phyloP scores from a whole-genome alignment of 2,888 invertebrate species.

The Nomada goodeniana region DNA sequence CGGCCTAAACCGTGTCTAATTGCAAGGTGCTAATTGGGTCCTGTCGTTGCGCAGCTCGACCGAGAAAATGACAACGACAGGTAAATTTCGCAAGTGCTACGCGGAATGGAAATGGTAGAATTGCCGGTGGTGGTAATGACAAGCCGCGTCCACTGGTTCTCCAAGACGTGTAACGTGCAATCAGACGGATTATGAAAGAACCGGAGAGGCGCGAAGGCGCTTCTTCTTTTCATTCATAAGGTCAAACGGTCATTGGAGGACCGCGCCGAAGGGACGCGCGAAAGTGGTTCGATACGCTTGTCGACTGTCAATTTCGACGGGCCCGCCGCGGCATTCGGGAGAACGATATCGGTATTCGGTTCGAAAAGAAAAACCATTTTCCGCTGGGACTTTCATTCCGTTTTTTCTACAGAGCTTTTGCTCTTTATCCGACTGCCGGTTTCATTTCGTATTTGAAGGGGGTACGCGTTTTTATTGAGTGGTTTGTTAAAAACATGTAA shows the following conservation, averaged over 20 bases:
- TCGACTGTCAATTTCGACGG: slow-evolving; percentile 23
- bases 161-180: slow-evolving; percentile 68
- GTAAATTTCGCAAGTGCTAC: slow-evolving; percentile 64
- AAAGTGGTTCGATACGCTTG: slow-evolving; percentile 22
- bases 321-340: neutral
- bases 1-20: too few relatives aligned
- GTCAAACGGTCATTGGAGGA: slow-evolving; percentile 63
- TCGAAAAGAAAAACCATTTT: slow-evolving; percentile 27
- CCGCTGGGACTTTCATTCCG: neutral
- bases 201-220: slow-evolving; percentile 60
- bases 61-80: slow-evolving; percentile 62
- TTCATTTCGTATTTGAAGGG: neutral
- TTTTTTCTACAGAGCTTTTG: neutral
- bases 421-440: neutral
- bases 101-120: slow-evolving; percentile 59
- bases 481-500: neutral
- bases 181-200: slow-evolving; percentile 77
- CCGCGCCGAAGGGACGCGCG: neutral
- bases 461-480: neutral
- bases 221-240: slow-evolving; percentile 71
- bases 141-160: slow-evolving; percentile 63
- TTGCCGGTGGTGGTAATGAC: slow-evolving; percentile 70
- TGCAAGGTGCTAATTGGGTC: slow-evolving; percentile 58
- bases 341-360: slow-evolving; percentile 9
- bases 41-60: slow-evolving; percentile 41